phyloP scores from a whole-genome alignment of 2,888 invertebrate genomes.

The Hypena proboscidalis region DNA sequence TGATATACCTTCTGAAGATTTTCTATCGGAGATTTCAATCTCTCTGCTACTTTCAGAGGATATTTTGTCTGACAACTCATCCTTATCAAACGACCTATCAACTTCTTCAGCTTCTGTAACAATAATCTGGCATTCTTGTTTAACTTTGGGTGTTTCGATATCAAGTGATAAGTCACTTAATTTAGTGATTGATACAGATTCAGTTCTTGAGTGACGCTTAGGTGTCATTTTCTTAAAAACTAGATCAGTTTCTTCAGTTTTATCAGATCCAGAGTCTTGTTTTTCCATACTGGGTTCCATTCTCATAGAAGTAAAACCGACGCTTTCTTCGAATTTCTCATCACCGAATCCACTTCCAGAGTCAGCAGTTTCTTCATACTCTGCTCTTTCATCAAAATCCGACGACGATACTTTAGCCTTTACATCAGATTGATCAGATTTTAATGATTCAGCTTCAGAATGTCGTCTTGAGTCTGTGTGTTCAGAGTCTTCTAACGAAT shows the following conservation, averaged over 20 bases:
- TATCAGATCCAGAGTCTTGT: constrained; percentile 72
- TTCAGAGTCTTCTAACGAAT: constrained; percentile 82
- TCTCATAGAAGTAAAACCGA: constrained; percentile 74
- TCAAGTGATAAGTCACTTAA: constrained; percentile 71
- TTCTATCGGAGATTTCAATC: constrained; percentile 79
- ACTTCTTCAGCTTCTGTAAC: constrained; percentile 81
- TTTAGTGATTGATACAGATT: constrained; percentile 77
- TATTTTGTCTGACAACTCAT: constrained; percentile 80
- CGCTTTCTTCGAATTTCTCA: constrained; percentile 80
- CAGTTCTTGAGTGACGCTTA: constrained; percentile 79
- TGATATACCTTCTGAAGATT: constrained; percentile 81
- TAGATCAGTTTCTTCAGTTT: constrained; percentile 62
- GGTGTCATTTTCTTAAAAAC: constrained; percentile 78
- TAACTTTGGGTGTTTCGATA: constrained; percentile 56
- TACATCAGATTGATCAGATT: constrained; percentile 81
- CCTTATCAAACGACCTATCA: constrained; percentile 74
- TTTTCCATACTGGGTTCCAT: constrained; percentile 68
- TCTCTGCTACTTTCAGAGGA: constrained; percentile 82
- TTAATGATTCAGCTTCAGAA: constrained; percentile 81
- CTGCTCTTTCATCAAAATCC: constrained; percentile 81
- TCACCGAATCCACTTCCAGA: constrained; percentile 82
- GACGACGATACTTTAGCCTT: constrained; percentile 80
- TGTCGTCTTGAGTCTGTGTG: constrained; percentile 80
- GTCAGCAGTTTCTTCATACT: constrained; percentile 78
- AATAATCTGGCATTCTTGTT: constrained; percentile 78